Evolutionary conservation across 2,888 invertebrate genomes (phyloP).

Genomic region (Drosophila fulvimacula): DNA sequence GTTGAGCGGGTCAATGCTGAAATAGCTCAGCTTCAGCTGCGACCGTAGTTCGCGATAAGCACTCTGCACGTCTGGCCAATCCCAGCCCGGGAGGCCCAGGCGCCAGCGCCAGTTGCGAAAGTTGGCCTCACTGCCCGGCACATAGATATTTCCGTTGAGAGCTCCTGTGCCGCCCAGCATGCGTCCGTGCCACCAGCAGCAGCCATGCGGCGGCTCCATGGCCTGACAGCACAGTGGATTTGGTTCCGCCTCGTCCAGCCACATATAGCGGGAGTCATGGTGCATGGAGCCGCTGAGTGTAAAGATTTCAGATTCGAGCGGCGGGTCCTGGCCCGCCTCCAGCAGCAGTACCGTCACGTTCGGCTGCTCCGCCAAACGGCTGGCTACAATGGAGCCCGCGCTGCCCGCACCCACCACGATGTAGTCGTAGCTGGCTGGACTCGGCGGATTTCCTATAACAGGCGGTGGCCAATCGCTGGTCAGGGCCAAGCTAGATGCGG

Average conservation of each 20-base stretch:
- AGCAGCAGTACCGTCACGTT: conserved; percentile 90
- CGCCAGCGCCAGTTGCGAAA: conserved; percentile 86
- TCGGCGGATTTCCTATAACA: neutral
- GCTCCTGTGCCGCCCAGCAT: conserved; percentile 87
- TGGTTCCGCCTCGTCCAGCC: conserved; percentile 74
- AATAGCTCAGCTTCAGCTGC: conserved; percentile 85
- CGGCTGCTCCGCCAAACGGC: conserved; percentile 89
- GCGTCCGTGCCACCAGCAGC: conserved; percentile 88
- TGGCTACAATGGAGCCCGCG: conserved; percentile 87
- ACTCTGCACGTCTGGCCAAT: conserved; percentile 85
- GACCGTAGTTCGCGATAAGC: conserved; percentile 85
- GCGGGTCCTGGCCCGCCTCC: conserved; percentile 91
- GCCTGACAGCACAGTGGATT: conserved; percentile 72
- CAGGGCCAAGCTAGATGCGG: conserved; percentile 84
- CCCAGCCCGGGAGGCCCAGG: conserved; percentile 86
- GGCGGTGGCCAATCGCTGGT: conserved; percentile 86
- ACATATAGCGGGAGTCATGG: conserved; percentile 68
- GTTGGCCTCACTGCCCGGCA: conserved; percentile 86
- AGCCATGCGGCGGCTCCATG: conserved; percentile 65
- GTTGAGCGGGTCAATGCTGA: conserved; percentile 51
- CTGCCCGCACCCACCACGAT: conserved; percentile 87
- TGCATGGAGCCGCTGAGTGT: conserved; percentile 61
- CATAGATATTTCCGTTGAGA: conserved; percentile 88
- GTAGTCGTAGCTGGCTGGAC: conserved; percentile 85
- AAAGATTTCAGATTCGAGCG: conserved; percentile 83